Conservation (phyloP, 2,888 invertebrate genomes). For the Netelia fuscicornis region DNA sequence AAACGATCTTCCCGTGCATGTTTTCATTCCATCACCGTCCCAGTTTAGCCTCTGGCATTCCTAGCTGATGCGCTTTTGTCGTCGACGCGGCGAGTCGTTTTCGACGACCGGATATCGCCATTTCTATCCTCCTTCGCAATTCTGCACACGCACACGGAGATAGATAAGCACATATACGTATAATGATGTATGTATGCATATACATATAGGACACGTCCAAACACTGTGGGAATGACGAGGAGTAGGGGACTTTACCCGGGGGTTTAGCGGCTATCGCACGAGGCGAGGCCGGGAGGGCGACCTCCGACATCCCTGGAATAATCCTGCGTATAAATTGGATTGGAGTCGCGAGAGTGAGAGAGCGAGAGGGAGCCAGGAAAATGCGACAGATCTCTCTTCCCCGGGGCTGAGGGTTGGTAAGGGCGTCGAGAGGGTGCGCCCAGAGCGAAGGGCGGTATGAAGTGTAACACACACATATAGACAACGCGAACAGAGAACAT, state of each 20-base stretch:
- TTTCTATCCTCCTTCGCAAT: slow-evolving; percentile 51
- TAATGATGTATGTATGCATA: neutral
- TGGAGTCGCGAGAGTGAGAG: slow-evolving; percentile 74
- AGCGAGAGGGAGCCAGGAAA: slow-evolving; percentile 49
- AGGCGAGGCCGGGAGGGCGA: slow-evolving; percentile 56
- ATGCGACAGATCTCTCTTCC: slow-evolving; percentile 63
- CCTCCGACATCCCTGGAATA: slow-evolving; percentile 77
- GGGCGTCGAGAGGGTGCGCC: slow-evolving; percentile 40
- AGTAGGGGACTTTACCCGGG: neutral
- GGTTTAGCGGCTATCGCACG: slow-evolving; percentile 46
- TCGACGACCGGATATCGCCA: slow-evolving; percentile 52
- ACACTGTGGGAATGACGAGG: neutral
- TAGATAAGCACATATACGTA: neutral
- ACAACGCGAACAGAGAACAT: slow-evolving; percentile 5
- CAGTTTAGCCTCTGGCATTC: slow-evolving; percentile 41
- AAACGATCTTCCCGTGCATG: slow-evolving; percentile 47
- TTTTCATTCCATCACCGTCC: slow-evolving; percentile 65
- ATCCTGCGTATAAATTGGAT: slow-evolving; percentile 84
- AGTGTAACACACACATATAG: neutral
- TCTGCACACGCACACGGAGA: slow-evolving; percentile 18
- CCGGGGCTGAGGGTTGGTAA: slow-evolving; percentile 31
- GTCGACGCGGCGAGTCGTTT: slow-evolving; percentile 28
- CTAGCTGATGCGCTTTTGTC: slow-evolving; percentile 7
- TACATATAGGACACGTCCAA: neutral
- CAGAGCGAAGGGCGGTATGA: slow-evolving; percentile 58